Conservation (phyloP, 2,113 vertebrate species). For the Ibidorhyncha struthersii region DNA sequence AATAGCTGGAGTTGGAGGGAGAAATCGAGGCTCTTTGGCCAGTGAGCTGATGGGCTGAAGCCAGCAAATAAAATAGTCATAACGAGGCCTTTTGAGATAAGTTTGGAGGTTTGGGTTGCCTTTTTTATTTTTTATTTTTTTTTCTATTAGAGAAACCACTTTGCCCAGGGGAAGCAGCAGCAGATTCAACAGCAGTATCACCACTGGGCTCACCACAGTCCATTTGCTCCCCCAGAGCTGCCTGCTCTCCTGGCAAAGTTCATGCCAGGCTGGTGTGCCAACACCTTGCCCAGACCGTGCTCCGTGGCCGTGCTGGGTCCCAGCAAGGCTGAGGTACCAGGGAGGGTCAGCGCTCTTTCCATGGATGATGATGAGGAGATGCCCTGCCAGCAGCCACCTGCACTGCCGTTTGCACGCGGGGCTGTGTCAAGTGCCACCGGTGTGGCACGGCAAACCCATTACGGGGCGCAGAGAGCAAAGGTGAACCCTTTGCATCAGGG, state of each 20-base stretch:
- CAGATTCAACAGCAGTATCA: not conserved
- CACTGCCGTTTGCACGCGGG: accelerated
- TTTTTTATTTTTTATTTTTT: not conserved
- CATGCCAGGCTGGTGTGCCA: accelerated
- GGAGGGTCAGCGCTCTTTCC: accelerated
- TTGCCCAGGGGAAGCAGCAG: not conserved
- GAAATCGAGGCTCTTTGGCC: constrained; percentile 39
- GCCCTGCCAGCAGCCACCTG: not conserved
- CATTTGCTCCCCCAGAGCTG: not conserved
- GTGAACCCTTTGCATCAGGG: not conserved
- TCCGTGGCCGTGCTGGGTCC: accelerated
- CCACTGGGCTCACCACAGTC: accelerated
- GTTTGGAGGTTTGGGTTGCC: not conserved
- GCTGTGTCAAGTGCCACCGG: not conserved
- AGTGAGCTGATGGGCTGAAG: not conserved
- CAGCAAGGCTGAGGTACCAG: not conserved
- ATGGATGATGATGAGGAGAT: accelerated
- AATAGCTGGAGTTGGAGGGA: not conserved
- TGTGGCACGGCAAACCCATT: accelerated
- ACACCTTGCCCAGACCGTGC: not conserved
- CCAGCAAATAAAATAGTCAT: constrained; percentile 62
- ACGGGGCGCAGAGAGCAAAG: accelerated
- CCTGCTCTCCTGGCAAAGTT: not conserved
- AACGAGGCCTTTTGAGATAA: constrained; percentile 49
- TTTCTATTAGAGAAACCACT: not conserved